Conservation (phyloP, 2,888 invertebrate genomes). For the Hetaerina titia region DNA sequence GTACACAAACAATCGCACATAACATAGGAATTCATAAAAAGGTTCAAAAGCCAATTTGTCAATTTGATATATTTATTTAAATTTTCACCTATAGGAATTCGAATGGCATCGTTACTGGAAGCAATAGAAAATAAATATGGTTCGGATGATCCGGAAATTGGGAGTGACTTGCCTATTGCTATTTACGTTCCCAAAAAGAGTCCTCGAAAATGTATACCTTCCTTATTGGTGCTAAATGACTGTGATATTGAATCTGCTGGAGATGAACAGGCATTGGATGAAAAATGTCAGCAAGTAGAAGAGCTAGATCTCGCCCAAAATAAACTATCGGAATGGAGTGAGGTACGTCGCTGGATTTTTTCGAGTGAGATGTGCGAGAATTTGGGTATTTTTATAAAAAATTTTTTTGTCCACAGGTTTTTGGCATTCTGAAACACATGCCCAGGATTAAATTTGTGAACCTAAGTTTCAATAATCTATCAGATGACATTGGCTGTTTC, state of each 20-base stretch:
- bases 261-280: conserved; percentile 87
- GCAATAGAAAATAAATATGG: conserved; percentile 93
- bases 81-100: background rate
- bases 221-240: conserved; percentile 92
- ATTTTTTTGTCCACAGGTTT: conserved; percentile 81
- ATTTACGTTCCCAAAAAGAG: conserved; percentile 92
- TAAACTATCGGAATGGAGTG: conserved; percentile 91
- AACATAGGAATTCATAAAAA: background rate
- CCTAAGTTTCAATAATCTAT: conserved; percentile 92
- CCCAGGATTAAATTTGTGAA: conserved; percentile 94
- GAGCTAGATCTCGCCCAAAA: conserved; percentile 97
- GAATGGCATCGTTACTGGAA: conserved; percentile 93
- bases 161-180: conserved; percentile 81
- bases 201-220: conserved; percentile 84
- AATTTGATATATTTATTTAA: background rate
- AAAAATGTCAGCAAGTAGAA: conserved; percentile 93
- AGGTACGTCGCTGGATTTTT: conserved; percentile 80
- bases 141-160: conserved; percentile 79
- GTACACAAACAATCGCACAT: background rate
- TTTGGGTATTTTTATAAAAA: background rate
- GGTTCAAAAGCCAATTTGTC: background rate
- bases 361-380: background rate
- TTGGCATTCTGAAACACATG: conserved; percentile 91
- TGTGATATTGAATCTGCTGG: conserved; percentile 95
- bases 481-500: conserved; percentile 82